Conservation (phyloP, 2,888 invertebrate genomes). For the Orchesella flavescens region DNA sequence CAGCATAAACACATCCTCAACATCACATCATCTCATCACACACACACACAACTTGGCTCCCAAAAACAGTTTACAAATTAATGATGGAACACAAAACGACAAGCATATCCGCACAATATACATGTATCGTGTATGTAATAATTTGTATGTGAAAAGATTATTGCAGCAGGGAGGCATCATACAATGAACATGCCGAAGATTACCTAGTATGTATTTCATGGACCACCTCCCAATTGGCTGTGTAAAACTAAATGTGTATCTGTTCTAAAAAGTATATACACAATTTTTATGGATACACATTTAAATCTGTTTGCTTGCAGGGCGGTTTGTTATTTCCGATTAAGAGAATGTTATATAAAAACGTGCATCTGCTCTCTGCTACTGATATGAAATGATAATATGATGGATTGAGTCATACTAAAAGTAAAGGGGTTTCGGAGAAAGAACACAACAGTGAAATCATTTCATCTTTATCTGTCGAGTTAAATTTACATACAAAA, state of each 20-base stretch:
- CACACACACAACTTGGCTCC: not conserved
- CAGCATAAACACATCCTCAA: slow-evolving; percentile 14
- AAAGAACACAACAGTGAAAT: not conserved
- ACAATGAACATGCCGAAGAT: not conserved
- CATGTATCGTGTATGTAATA: too few species aligned
- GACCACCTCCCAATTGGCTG: slow-evolving; percentile 17
- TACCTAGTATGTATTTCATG: not conserved
- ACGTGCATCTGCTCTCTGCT: too few species aligned
- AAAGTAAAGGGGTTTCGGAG: not conserved
- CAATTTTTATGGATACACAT: too few species aligned
- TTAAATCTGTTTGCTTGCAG: too few species aligned
- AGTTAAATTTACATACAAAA: too few species aligned
- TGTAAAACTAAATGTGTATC: too few species aligned
- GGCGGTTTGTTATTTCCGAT: too few species aligned
- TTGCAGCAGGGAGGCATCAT: not conserved
- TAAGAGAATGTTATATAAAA: too few species aligned
- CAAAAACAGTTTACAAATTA: slow-evolving; percentile 40
- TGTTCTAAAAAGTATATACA: too few species aligned
- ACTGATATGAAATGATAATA: too few species aligned
- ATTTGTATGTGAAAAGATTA: not conserved
- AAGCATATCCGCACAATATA: not conserved
- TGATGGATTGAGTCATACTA: too few species aligned
- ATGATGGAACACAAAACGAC: not conserved
- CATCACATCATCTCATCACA: not conserved
- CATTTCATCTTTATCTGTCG: too few species aligned